Base-by-base conservation (phyloP, 1,140 invertebrate species). In the Bombus ignitus region DNA sequence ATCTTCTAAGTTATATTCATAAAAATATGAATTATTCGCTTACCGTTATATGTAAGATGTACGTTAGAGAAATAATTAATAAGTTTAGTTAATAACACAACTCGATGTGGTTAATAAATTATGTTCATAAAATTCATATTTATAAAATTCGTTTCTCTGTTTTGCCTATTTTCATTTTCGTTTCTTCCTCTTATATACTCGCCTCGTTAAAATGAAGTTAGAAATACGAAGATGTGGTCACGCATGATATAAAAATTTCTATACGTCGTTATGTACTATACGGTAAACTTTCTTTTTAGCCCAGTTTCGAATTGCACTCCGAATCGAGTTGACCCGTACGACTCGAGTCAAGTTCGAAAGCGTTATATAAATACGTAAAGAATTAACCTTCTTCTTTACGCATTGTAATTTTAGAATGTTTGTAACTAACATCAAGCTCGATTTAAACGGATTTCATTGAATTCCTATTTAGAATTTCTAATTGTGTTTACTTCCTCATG, bases 401-500 rank as follows among this genome's bases (percentile, higher is more conserved):
- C 0, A 18, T 53, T 53, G 5, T 53, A 18, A 53, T 22, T 53
- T 53, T 8, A 5, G 0, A 22, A 22, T 8, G 1, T 8, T 22
- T 8, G 18, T 22, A 53, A 53, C 5, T 53, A 0, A 8, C 18
- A 8, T 53, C 6, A 2, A 18, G 18, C 5, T 22, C 1, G 6
- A 22, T 22, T 53, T 53, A 53, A 53, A 8, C 5, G 0, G 5
- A 22, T 53, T 22, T 53, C 47, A 2, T 22, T 22, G 6, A 53
- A 53, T 53, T 22, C 5, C 8, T 22, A 53, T 8, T 53, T 22
- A 22, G 6, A 53, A 53, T 53, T 53, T 53, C 18, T 53, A 53
- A 53, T 22, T 22, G 0, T 8, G 0, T 22, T 22, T 22, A 22
- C 0, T 8, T 22, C 18, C 47, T 22, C 18, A 5, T 1, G 1